Base-by-base conservation (phyloP, 2,888 invertebrate species). In the Ectropis crepuscularia region DNA sequence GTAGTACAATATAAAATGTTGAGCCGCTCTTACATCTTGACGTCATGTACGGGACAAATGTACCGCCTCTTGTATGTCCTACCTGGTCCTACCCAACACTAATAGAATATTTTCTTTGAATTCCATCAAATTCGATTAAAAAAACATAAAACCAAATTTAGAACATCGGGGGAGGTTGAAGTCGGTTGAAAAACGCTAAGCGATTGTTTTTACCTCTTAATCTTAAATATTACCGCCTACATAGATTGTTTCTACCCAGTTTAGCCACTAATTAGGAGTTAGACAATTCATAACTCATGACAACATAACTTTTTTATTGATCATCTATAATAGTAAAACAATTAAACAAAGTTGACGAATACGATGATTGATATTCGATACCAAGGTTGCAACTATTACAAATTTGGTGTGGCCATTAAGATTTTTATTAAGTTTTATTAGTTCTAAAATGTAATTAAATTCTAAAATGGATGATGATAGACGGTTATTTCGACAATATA, bases 361-460 rank as follows among this genome's bases (percentile, higher is more conserved):
- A 42, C 10, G 49, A 43, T 10, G 45, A 43, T 50, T n/a, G 11
- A 36, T 6, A 41, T 57, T 6, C 11, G 49, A 41, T 37, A 39
- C 38, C n/a, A 66, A 67, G 66, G 62, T 61, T 51, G 54, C 38
- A 46, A 59, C 60, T 38, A 67, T 66, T 66, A 64, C 48, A 46
- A 42, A 67, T 67, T 66, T 53, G 60, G 60, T 54, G 51, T 28
- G 62, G 60, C 38, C 42, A n/a, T 61, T 49, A 41, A 61, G 9
- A 53, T 8, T 51, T 53, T 48, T 16, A 50, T 46, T 49, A 50
- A 9, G 6, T 51, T 41, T 51, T 51, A 51, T 51, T 51, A 41
- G 51, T 28, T 42, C 41, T 51, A 28, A 51, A 51, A 41, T 10
- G 41, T 51, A 51, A 51, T 51, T 9, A 16, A 51, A 41, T 41